Base-by-base conservation (phyloP, 2,113 vertebrate genomes). In the Acinonyx jubatus region DNA sequence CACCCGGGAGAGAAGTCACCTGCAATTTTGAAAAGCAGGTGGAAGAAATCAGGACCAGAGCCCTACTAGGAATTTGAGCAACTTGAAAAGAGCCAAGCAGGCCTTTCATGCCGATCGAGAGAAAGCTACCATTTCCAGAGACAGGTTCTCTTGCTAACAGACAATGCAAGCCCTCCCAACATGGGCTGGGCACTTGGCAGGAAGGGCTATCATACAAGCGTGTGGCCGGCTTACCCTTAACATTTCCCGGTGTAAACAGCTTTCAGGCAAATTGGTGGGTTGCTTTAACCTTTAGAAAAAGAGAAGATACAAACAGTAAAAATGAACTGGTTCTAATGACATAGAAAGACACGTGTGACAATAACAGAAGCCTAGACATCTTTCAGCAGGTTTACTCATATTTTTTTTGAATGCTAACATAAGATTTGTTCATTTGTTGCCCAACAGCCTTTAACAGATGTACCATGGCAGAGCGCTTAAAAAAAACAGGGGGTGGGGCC, bases 1-100 rank as follows among this genome's bases (percentile, higher is more conserved):
- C 19, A 5, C 7, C 52, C 14, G 4, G n/a, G 45, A 15, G 27
- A 65, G 29, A 36, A 21, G 41, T n/a, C 90, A 21, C 0, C 3
- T 10, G 23, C 19, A 11, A 29, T 38, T 16, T 5, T 29, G 76
- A 88, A 76, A 55, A 82, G 12, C 55, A 29, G 23, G 74, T 41
- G 74, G n/a, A 80, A 71, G 89, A 73, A 21, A 41, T 16, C 19
- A 89, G 13, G 63, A 19, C 85, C 38, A 50, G 19, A 73, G 27
- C 23, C 33, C n/a, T 13, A 5, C 5, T 71, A 7, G 3, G 13
- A 73, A 21, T 10, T 3, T 0, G 1, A 63, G 27, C 81, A 50
- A 21, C 9, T 27, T 33, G 29, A 19, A 65, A 15, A n/a, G 7
- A 48, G 7, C 55, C 41, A 45, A 88, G 41, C 45, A 31, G 29